Base-by-base conservation (phyloP, 2,113 vertebrate species). In the Catharus bicknelli region DNA sequence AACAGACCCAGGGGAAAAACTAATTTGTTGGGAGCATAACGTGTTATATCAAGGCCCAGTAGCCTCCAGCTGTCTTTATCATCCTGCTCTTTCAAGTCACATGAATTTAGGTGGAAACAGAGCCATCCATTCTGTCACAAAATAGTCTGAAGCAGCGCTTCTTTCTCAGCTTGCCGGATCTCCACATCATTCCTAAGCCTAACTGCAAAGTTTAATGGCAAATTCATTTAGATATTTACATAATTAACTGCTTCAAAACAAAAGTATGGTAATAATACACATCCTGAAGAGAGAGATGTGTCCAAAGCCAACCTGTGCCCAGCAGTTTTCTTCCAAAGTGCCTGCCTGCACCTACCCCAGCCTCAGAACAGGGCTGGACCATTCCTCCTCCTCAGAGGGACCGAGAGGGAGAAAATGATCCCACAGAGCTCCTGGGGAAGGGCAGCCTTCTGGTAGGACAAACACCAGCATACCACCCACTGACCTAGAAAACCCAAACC, bases 311-410 rank as follows among this genome's bases (percentile, higher is more conserved):
- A n/a, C 8, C 23, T 14, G 19, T 82, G 61, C 36, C 43, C n/a
- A 30, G 13, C 29, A 76, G 27, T 63, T 62, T 69, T 68, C 36
- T 51, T 50, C 42, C 8, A 1, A 45, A 72, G 47, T 0, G 0
- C 27, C 36, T 55, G 53, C 23, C 53, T 48, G 14, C 8, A 57
- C 8, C 38, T 47, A 36, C 14, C 54, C 4, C 74, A 90, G 26
- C 19, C 53, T 58, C 9, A 11, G 5, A 21, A 57, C 30, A 43
- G 53, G 14, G 27, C 59, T 43, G 48, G 42, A 10, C 50, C 2
- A 8, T 16, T 40, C 16, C 16, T 38, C 25, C 8, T 81, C n/a
- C 10, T 22, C 54, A 78, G 57, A 43, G 13, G 21, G 19, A 38
- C 5, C 3, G 2, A 50, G 23, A 19, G 3, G 18, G 17, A 63